Conservation (phyloP, 2,797 vertebrate species). For the Cygnus olor region DNA sequence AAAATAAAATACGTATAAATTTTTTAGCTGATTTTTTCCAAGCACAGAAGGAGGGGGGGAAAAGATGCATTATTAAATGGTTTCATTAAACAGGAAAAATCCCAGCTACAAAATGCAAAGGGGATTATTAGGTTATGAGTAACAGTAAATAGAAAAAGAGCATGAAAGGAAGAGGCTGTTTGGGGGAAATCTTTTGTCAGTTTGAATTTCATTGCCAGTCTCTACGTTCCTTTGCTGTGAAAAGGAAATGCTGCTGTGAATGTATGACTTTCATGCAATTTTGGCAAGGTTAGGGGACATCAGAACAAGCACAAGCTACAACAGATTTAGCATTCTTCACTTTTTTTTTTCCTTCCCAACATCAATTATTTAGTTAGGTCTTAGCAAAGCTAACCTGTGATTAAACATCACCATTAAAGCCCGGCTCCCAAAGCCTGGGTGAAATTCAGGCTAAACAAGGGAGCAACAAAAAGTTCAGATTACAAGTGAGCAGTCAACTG, state of each 20-base stretch:
- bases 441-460: neutral
- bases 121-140: neutral
- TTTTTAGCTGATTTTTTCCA: neutral
- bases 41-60: neutral
- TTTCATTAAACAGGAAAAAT: neutral
- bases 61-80: neutral
- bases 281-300: neutral
- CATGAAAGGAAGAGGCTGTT: neutral
- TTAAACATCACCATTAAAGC: slow-evolving; percentile 74
- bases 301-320: neutral
- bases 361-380: slow-evolving; percentile 82
- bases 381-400: slow-evolving; percentile 77
- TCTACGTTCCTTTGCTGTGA: neutral
- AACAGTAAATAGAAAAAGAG: neutral
- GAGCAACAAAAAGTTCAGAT: slow-evolving; percentile 7
- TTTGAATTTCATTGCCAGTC: neutral
- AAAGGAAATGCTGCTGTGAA: neutral
- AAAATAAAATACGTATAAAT: neutral
- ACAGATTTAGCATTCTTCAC: slow-evolving; percentile 77
- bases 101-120: neutral
- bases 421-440: neutral
- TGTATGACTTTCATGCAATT: neutral
- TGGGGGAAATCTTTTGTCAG: neutral
- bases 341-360: slow-evolving; percentile 67
- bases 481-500: slow-evolving; percentile 19